A percentile compares a stretch with the other conserved stretches of the same genome.
Evolutionary conservation across 2,797 vertebrate species (phyloP).

Genomic region (Serranus cabrilla): DNA sequence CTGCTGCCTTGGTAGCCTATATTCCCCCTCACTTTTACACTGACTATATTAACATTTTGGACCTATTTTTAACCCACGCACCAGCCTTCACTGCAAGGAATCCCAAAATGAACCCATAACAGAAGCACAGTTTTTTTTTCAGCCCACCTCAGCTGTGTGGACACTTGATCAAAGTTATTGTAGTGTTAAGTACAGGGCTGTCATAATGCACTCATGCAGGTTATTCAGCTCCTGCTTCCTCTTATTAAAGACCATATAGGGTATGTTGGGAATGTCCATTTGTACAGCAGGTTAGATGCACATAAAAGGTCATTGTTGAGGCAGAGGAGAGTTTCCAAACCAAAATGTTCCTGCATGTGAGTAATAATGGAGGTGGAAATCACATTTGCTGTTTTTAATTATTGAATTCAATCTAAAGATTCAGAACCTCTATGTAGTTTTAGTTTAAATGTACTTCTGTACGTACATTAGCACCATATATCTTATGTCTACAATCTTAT

Average conservation of each 20-base stretch:
- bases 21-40: slow-evolving; percentile 23
- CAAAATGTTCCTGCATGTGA: background rate
- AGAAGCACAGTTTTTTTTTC: slow-evolving; percentile 2
- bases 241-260: slow-evolving; percentile 6
- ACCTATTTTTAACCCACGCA: slow-evolving; percentile 63
- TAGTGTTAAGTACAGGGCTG: background rate
- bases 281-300: slow-evolving; percentile 6
- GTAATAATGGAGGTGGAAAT: background rate
- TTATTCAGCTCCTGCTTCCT: background rate
- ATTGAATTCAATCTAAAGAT: background rate
- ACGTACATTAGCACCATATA: background rate
- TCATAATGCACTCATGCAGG: slow-evolving; percentile 1
- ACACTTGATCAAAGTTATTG: background rate
- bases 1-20: slow-evolving; percentile 40
- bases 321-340: slow-evolving; percentile 19
- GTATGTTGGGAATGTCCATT: background rate
- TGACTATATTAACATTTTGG: slow-evolving; percentile 46
- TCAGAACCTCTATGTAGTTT: background rate
- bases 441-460: background rate
- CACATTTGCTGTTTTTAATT: background rate
- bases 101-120: slow-evolving; percentile 40
- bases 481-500: background rate
- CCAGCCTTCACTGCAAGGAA: slow-evolving; percentile 38
- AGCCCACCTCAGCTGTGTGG: slow-evolving; percentile 1
- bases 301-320: slow-evolving; percentile 18